A percentile compares a stretch with the other conserved stretches of the same genome.
Conservation (phyloP, 2,113 vertebrate genomes). For the Australoheros scitulus region DNA sequence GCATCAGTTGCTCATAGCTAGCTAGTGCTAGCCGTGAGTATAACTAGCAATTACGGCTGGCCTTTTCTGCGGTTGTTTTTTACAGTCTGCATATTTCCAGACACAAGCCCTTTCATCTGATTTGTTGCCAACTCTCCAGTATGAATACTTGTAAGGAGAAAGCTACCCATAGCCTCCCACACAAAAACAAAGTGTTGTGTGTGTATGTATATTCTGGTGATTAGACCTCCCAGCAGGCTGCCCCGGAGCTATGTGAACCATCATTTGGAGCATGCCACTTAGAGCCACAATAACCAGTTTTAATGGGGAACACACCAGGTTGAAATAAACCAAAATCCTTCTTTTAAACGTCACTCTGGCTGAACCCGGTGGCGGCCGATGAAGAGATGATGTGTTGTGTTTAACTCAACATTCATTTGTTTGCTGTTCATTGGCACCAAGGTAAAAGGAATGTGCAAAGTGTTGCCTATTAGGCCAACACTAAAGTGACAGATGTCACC, state of each 20-base stretch:
- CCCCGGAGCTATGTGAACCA: background rate
- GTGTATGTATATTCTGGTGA: background rate
- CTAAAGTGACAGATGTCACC: conserved; percentile 45
- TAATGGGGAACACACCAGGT: background rate
- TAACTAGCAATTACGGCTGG: background rate
- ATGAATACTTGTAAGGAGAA: background rate
- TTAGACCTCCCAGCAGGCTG: background rate
- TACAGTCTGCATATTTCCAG: background rate
- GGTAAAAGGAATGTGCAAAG: conserved; percentile 48
- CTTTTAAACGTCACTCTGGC: conserved; percentile 1
- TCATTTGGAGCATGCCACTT: background rate
- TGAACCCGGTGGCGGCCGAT: background rate
- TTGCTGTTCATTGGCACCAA: conserved; percentile 39
- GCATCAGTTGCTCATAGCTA: background rate
- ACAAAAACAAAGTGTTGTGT: background rate
- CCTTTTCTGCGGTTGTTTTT: background rate
- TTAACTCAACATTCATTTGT: conserved; percentile 6
- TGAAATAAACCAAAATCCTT: background rate
- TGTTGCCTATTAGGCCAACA: conserved; percentile 37
- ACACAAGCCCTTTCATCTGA: background rate
- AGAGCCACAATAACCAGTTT: background rate
- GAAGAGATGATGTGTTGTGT: conserved; percentile 15
- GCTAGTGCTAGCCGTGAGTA: background rate
- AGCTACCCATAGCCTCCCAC: background rate
- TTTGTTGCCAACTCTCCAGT: background rate